Evolutionary conservation across 2,113 vertebrate species (phyloP), one percentile per base, ranked within the genome.

Genomic region (Clarias gariepinus): DNA sequence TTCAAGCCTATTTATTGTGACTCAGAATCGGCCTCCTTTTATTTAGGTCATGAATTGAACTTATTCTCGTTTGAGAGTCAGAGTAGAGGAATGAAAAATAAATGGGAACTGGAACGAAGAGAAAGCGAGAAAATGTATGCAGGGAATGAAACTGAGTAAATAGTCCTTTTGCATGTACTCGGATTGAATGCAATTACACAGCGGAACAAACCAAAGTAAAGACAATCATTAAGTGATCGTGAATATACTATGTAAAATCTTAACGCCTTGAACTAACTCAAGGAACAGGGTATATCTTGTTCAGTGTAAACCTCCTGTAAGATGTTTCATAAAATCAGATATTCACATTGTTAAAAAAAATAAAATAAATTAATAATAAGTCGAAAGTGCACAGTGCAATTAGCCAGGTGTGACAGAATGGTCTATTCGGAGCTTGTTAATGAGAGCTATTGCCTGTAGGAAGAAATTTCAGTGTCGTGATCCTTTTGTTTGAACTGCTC

Each of bases 41-140:
- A 53, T 69, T 89, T 28, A 71, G 64, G 61, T 81, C 77, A 81
- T 83, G 61, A 71, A 73, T 83, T 41, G 16, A 47, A 10, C 18
- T 57, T 71, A 8, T 33, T 52, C 60, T 25, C 25, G 36, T 76
- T 36, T 13, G 33, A 52, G 52, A 36, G 55, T n/a, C 21, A 23
- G 69, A 74, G 57, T 36, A 80, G 36, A 79, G 64, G 47, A 55
- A 77, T 36, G 21, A 78, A 68, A 69, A 83, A 25, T 25, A 21
- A 82, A 57, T 55, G 18, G 16, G 81, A 47, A 55, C n/a, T 25
- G 12, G 18, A 55, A 4, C 30, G 64, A 69, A 60, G 64, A 52
- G 52, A 85, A 71, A 74, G 36, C n/a, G 30, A 81, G 77, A 78
- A 10, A 55, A 57, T 28, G 2, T 19, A 28, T n/a, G 5, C 16